A percentile compares a stretch with the other conserved stretches of the same genome.
Conservation (phyloP, 2,113 vertebrate species). For the Pithys albifrons region DNA sequence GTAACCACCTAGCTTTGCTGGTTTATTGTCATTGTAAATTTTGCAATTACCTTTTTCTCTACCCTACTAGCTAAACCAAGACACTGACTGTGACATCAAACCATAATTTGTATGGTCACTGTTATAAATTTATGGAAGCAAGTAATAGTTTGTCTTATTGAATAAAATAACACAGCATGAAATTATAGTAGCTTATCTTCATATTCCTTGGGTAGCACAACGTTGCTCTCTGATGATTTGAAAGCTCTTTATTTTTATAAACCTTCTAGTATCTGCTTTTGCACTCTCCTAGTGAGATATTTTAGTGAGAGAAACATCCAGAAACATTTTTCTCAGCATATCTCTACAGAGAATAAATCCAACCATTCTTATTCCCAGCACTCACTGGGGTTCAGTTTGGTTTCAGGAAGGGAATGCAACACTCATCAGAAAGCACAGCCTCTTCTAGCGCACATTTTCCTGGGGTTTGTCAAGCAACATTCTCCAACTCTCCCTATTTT, state of each 20-base stretch:
- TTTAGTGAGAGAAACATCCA: not conserved
- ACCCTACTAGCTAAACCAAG: not conserved
- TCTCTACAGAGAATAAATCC: not conserved
- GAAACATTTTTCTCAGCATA: not conserved
- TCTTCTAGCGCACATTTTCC: not conserved
- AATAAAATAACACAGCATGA: slow-evolving; percentile 59
- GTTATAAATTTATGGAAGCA: slow-evolving; percentile 31
- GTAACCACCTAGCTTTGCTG: slow-evolving; percentile 3
- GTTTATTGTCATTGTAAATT: slow-evolving; percentile 21
- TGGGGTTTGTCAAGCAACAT: rapidly evolving
- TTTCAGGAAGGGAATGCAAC: not conserved
- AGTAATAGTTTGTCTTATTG: slow-evolving; percentile 34
- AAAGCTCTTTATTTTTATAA: slow-evolving; percentile 44
- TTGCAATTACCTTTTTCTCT: slow-evolving; percentile 45
- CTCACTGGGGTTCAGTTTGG: not conserved
- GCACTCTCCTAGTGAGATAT: not conserved
- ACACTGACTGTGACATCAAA: slow-evolving; percentile 16
- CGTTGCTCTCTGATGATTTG: slow-evolving; percentile 30
- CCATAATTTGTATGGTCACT: not conserved
- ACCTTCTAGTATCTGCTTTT: slow-evolving; percentile 6
- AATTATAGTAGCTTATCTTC: slow-evolving; percentile 45
- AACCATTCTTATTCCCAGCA: not conserved
- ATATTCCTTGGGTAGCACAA: slow-evolving; percentile 29
- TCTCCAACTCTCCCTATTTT: not conserved
- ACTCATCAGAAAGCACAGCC: not conserved